Evolutionary conservation across 2,888 invertebrate species (phyloP), one percentile per base, ranked within the genome.

Genomic region (Quadroppia sp.): DNA sequence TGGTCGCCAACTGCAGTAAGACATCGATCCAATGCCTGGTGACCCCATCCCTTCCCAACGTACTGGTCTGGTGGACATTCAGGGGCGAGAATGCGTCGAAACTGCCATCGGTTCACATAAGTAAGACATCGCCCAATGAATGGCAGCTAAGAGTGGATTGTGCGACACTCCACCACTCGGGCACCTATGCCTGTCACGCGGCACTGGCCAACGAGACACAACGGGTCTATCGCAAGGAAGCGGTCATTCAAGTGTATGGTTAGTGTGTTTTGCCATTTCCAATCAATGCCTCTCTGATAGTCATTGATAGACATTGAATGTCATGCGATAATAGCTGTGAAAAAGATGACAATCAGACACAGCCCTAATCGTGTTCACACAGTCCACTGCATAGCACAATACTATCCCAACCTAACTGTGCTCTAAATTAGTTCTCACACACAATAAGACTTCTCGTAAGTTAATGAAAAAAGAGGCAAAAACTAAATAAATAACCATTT

Each of bases 21-120:
- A 76, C 77, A 45, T 76, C 76, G 4, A 73, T 78, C 67, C 76
- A 75, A 7, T 78, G 78, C 56, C 42, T 67, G 30, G 53, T 75
- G 30, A 71, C 69, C 23, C 67, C 67, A 9, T 23, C 67, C 20
- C 42, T 67, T 7, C 42, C 67, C 20, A 67, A 71, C 36, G 75
- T 76, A 13, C 76, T 77, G n/a, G 78, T 78, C 15, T 78, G 77
- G 76, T 78, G 78, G 78, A 77, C 78, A 32, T 78, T 78, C 53
- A 72, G 76, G 1, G 78, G 78, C 17, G 78, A 78, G 45, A 78
- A 78, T 71, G 78, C 78, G 13, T 76, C 77, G 1, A 78, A 78
- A 61, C 72, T 78, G 2, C 78, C 77, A 3, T 75, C 76, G 67
- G 77, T 78, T n/a, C 76, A 75, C 28, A 71, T 78, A 7, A 71